Evolutionary conservation across 2,113 vertebrate genomes (phyloP).

Genomic region (Solenodon paradoxus): DNA sequence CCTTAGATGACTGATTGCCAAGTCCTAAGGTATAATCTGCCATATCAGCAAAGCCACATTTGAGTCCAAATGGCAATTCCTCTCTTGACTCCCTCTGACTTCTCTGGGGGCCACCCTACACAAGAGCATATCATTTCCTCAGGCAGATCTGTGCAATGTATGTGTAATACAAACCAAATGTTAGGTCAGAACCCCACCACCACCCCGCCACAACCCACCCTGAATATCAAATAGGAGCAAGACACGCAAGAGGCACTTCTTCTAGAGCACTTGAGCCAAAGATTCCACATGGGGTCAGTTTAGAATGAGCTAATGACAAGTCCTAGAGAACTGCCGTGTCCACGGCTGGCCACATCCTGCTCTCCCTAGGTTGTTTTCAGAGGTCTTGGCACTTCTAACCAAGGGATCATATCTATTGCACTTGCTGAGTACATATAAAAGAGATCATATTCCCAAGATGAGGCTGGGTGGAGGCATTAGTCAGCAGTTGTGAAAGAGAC

Average conservation of each 20-base stretch:
- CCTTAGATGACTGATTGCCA: neutral
- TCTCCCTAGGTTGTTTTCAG: conserved; percentile 12
- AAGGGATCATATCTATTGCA: conserved; percentile 38
- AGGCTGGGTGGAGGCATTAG: neutral
- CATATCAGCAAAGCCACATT: neutral
- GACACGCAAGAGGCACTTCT: neutral
- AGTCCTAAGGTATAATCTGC: neutral
- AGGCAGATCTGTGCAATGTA: neutral
- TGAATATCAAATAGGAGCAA: neutral
- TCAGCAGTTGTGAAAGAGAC: conserved; percentile 2
- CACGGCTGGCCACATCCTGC: neutral
- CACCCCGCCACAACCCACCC: neutral
- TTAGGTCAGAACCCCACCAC: neutral
- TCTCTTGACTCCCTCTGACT: neutral
- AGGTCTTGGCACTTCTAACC: conserved; percentile 18
- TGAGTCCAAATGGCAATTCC: neutral
- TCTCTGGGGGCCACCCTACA: neutral
- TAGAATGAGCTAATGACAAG: neutral
- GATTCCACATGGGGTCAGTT: conserved; percentile 16
- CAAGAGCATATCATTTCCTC: neutral
- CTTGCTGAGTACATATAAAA: neutral
- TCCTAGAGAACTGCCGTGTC: neutral
- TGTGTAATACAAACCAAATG: conserved; percentile 52
- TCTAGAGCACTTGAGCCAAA: neutral
- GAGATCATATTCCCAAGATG: neutral